Evolutionary conservation across 2,888 invertebrate genomes (phyloP).

Genomic region (Spicauda simplicius): DNA sequence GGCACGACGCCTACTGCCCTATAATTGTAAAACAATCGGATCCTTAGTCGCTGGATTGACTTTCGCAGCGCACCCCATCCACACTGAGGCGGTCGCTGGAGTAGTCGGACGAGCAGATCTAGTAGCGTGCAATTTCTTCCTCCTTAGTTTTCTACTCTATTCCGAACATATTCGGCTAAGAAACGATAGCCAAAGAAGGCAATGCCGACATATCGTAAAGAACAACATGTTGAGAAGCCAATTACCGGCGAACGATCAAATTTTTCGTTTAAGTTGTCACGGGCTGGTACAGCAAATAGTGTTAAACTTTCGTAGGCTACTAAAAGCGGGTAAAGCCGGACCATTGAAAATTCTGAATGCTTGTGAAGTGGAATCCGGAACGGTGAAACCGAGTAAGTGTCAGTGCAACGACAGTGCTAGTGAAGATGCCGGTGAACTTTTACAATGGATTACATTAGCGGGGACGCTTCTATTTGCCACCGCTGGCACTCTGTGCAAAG

Average conservation of each 20-base stretch:
- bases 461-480: conserved; percentile 87
- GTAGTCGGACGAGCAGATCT: conserved; percentile 98
- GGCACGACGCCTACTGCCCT: conserved; percentile 88
- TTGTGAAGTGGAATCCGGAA: conserved; percentile 63
- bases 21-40: conserved; percentile 86
- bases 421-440: conserved; percentile 74
- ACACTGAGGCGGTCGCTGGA: conserved; percentile 98
- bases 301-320: conserved; percentile 71
- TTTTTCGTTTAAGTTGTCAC: conserved; percentile 75
- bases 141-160: conserved; percentile 94
- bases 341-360: conserved; percentile 69
- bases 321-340: conserved; percentile 72
- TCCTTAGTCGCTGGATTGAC: conserved; percentile 91
- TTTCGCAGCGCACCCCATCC: conserved; percentile 98
- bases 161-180: conserved; percentile 90
- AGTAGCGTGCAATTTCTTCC: conserved; percentile 95
- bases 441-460: conserved; percentile 85
- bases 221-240: conserved; percentile 60
- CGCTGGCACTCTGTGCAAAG: conserved; percentile 96
- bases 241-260: conserved; percentile 60
- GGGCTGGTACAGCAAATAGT: conserved; percentile 74
- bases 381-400: conserved; percentile 68
- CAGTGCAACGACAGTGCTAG: conserved; percentile 72
- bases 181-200: conserved; percentile 72
- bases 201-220: conserved; percentile 67